These are phyloP conservation scores for Lasiurus cinereus DNA, from an alignment of 2,113 vertebrate species.

Conservation along the genomic window DNA sequence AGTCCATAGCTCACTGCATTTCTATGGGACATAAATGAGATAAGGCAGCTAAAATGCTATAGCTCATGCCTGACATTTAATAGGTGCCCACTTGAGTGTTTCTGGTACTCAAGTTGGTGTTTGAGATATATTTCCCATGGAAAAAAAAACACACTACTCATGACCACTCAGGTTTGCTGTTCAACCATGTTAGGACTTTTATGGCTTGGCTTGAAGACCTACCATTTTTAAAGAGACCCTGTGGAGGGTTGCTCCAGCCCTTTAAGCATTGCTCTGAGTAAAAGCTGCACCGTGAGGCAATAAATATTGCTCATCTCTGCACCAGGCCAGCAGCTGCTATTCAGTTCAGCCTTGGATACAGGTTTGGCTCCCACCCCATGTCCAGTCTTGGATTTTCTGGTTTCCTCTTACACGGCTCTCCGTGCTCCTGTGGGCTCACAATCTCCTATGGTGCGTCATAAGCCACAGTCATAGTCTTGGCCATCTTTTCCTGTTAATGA, in stretches of 20 bases:
- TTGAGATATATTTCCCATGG: background rate
- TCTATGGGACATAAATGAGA: background rate
- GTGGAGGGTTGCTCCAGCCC: background rate
- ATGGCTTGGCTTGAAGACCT: background rate
- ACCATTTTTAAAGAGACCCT: background rate
- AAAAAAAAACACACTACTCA: background rate
- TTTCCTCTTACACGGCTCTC: background rate
- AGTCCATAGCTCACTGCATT: background rate
- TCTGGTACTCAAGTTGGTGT: background rate
- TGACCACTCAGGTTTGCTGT: background rate
- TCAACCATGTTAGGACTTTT: background rate
- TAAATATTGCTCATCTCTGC: background rate
- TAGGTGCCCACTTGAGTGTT: background rate
- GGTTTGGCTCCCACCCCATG: background rate
- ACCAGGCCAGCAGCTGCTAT: background rate
- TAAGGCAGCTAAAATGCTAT: background rate
- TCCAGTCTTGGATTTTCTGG: background rate
- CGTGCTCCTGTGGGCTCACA: background rate
- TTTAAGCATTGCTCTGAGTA: background rate
- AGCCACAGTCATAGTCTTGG: background rate
- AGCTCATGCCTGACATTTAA: background rate
- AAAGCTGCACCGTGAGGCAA: background rate
- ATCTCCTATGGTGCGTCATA: background rate
- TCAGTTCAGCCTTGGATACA: fast-evolving
- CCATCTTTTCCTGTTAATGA: background rate